Base-by-base conservation (phyloP, 2,888 invertebrate genomes). In the Spilarctia lutea region DNA sequence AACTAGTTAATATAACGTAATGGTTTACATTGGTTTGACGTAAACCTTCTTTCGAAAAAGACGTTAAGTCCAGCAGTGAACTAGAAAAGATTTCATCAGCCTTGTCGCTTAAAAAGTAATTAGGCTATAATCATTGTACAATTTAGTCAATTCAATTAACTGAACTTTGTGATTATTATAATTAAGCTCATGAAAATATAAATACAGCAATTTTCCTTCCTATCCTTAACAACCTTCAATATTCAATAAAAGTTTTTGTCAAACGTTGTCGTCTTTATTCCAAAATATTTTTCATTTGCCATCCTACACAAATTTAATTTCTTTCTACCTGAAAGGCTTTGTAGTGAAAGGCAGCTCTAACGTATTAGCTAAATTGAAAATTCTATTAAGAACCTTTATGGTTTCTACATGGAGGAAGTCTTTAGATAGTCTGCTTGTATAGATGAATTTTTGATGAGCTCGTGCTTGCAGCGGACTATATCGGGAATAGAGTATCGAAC, bases 321-420 rank as follows among this genome's bases (percentile, higher is more conserved):
- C 3, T n/a, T 56, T 69, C 10, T 16, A 56, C 16, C 48, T 69
- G 52, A 56, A 69, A 56, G 35, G n/a, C 16, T 8, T 16, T 35
- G 69, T 35, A 56, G n/a, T 66, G 39, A 66, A 66, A 66, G 39
- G 39, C 20, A 24, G 69, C n/a, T n/a, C n/a, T n/a, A n/a, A n/a
- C n/a, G n/a, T n/a, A n/a, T n/a, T n/a, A n/a, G n/a, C n/a, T 56
- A 56, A 35, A 56, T 56, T 56, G n/a, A 69, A 69, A 69, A 56
- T 69, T 69, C 56, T 35, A 69, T 56, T 69, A 69, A 7, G 35
- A 69, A 56, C 35, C 24, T 48, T 48, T 48, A 27, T 35, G 56
- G 69, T 35, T 56, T 52, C 56, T 56, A n/a, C n/a, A 7, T 7
- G 10, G n/a, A 35, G 18, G 30, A 13, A 35, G 39, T 69, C 33